These are phyloP conservation scores for Gandaritis pyraliata DNA, from an alignment of 2,888 invertebrate genomes.

Conservation along the genomic window DNA sequence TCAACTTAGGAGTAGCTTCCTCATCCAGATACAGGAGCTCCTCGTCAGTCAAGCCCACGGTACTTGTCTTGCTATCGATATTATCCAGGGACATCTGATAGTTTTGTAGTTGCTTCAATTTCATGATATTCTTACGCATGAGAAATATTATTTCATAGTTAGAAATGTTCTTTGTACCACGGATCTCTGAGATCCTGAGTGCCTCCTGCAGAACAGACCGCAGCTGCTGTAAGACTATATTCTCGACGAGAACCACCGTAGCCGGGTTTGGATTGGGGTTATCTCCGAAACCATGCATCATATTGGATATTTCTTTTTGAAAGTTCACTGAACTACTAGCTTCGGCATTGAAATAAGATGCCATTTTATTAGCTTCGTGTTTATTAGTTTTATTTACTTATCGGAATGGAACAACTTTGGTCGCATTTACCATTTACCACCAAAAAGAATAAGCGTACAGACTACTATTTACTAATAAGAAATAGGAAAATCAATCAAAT, in stretches of 20 bases:
- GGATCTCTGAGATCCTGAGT: slow-evolving; percentile 86
- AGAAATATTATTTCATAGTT: slow-evolving; percentile 91
- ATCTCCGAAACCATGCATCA: slow-evolving; percentile 98
- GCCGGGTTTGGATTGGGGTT: slow-evolving; percentile 91
- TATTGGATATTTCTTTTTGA: slow-evolving; percentile 90
- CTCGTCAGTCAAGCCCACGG: slow-evolving; percentile 19
- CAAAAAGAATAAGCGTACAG: no score
- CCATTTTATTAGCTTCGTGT: slow-evolving; percentile 51
- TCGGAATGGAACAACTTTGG: no score
- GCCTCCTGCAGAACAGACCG: slow-evolving; percentile 91
- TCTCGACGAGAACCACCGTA: slow-evolving; percentile 93
- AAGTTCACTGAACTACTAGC: slow-evolving; percentile 73
- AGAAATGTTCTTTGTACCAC: slow-evolving; percentile 84
- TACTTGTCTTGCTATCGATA: slow-evolving; percentile 53
- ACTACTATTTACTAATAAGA: no score
- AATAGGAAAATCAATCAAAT: no score
- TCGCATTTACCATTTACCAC: no score
- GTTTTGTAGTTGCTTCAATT: slow-evolving; percentile 89
- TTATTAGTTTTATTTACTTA: not conserved
- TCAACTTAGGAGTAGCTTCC: slow-evolving; percentile 78
- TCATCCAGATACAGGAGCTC: slow-evolving; percentile 73
- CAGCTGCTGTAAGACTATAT: slow-evolving; percentile 92
- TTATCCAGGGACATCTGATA: slow-evolving; percentile 86
- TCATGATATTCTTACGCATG: slow-evolving; percentile 91
- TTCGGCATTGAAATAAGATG: slow-evolving; percentile 73